Evolutionary conservation across 1,140 invertebrate species (phyloP).

Genomic region (Chironomus tepperi): DNA sequence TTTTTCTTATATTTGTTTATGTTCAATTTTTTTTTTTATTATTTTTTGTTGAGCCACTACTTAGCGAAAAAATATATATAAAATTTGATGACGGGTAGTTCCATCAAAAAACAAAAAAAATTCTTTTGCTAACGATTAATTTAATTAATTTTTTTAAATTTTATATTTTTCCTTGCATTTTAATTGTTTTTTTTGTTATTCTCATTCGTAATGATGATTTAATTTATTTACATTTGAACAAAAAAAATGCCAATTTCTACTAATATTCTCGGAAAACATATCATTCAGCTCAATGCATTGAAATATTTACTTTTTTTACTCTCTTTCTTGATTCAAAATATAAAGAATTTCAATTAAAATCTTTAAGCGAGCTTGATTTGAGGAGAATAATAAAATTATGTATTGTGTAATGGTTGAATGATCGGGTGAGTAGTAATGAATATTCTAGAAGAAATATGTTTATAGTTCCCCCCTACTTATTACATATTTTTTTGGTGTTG

Average conservation of each 20-base stretch:
- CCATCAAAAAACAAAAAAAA: neutral
- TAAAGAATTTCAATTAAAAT: neutral
- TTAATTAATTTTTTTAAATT: neutral
- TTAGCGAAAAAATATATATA: conserved; percentile 7
- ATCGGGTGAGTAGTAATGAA: too few relatives aligned
- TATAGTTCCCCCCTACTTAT: too few relatives aligned
- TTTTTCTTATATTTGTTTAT: neutral
- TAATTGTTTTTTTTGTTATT: neutral
- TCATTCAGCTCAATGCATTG: neutral
- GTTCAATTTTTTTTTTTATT: too few relatives aligned
- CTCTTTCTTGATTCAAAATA: neutral
- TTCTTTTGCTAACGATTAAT: neutral
- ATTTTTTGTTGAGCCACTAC: neutral
- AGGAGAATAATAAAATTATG: too few relatives aligned
- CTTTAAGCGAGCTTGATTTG: too few relatives aligned
- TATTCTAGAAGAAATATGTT: too few relatives aligned
- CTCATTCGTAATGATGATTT: neutral
- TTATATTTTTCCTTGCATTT: neutral
- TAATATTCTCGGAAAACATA: neutral
- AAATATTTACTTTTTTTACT: neutral
- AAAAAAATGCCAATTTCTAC: neutral
- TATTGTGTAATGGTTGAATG: too few relatives aligned
- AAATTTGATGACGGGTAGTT: neutral
- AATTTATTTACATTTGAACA: too few relatives aligned
- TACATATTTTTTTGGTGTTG: too few relatives aligned